A percentile compares a stretch with the other conserved stretches of the same genome.
These are phyloP conservation scores for Hermetia illucens DNA, from an alignment of 1,140 invertebrate species.

Conservation along the genomic window DNA sequence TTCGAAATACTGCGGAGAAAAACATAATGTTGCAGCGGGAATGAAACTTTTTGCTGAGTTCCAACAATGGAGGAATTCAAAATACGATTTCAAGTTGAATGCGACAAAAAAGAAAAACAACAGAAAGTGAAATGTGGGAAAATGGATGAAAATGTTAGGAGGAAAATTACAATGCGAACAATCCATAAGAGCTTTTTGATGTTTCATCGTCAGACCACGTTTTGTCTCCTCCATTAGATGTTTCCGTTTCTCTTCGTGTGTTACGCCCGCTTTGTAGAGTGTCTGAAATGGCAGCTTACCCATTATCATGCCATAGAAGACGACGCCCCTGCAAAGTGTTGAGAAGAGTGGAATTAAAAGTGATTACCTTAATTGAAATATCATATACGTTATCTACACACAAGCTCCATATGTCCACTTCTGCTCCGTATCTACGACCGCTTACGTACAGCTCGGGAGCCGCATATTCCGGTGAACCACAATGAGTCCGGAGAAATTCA, in stretches of 20 bases:
- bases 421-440: constrained; percentile 49
- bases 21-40: constrained; percentile 8
- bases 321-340: constrained; percentile 39
- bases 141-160: neutral
- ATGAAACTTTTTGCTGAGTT: neutral
- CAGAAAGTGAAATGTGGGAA: neutral
- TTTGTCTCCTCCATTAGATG: constrained; percentile 46
- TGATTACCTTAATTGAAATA: constrained; percentile 1
- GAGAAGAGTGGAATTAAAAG: neutral
- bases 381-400: constrained; percentile 26
- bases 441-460: constrained; percentile 54
- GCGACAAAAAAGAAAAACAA: neutral
- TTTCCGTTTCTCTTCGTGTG: constrained; percentile 39
- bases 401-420: constrained; percentile 64
- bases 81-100: neutral
- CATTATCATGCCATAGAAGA: constrained; percentile 50
- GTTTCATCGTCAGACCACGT: constrained; percentile 36
- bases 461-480: constrained; percentile 61
- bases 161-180: constrained; percentile 22
- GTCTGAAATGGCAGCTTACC: constrained; percentile 50
- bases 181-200: constrained; percentile 30
- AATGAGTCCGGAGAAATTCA: constrained; percentile 47
- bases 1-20: constrained; percentile 19
- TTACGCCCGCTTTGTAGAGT: constrained; percentile 28
- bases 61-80: neutral